Base-by-base conservation (phyloP, 2,888 invertebrate species). In the Blera fallax region DNA sequence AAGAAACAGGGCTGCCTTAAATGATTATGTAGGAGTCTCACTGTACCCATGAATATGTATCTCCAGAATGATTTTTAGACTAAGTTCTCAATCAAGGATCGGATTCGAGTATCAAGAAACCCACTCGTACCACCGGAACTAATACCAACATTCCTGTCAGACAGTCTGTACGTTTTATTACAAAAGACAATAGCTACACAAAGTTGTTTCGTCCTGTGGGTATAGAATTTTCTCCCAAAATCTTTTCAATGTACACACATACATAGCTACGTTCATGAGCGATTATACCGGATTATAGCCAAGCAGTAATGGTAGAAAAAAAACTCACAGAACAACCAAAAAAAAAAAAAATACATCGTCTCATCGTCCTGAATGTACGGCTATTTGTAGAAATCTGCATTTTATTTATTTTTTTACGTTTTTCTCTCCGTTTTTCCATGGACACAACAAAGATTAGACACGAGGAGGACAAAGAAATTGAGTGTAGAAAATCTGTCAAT, bases 221-320 rank as follows among this genome's bases (percentile, higher is more conserved):
- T n/a, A 43, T 10, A 24, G 10, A 24, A 45, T 62, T 43, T 8
- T 10, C 14, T 48, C 29, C 29, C 11, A 32, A 32, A 65, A 48
- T 65, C 56, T 43, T 43, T 56, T 58, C 32, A 18, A 24, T 34
- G n/a, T n/a, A n/a, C n/a, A n/a, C n/a, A n/a, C n/a, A n/a, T n/a
- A n/a, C n/a, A 18, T 50, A 37, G 34, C n/a, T 0, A 50, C 45
- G 45, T 69, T 45, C 54, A 56, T 45, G 69, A 69, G 70, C 58
- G 34, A 45, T 70, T 70, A 70, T 34, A 45, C 45, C 14, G 45
- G 70, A 70, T 70, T 70, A 58, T 14, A 32, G 21, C n/a, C 58
- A n/a, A 14, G 18, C 56, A 16, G 52, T 52, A 67, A 56, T 56
- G 56, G 27, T 32, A 4, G n/a, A 56, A 14, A 40, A 18, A 27